Conservation (phyloP, 2,888 invertebrate species). For the Drosophila mimica region DNA sequence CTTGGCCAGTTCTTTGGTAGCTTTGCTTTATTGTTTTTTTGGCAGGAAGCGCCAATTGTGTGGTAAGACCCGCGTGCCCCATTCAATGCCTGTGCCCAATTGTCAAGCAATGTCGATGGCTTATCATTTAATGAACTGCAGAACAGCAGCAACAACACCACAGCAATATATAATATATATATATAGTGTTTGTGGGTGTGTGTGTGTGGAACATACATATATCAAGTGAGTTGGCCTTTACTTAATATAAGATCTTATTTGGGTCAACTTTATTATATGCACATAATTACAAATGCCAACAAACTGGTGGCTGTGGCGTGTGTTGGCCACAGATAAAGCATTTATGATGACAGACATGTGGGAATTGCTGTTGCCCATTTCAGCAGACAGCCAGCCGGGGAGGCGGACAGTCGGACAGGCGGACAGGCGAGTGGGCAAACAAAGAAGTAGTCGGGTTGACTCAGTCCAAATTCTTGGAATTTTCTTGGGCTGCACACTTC, state of each 20-base stretch:
- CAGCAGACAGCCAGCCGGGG: background rate
- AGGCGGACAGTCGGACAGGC: background rate
- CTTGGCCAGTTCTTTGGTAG: background rate
- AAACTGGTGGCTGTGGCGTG: conserved; percentile 36
- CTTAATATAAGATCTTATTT: conserved; percentile 48
- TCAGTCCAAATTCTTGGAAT: conserved; percentile 26
- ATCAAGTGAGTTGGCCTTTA: conserved; percentile 29
- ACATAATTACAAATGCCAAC: conserved; percentile 78
- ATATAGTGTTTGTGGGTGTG: conserved; percentile 1
- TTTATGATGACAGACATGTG: conserved; percentile 76
- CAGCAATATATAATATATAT: conserved; percentile 13
- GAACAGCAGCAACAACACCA: conserved; percentile 35
- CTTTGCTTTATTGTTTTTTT: conserved; percentile 15
- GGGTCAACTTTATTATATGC: conserved; percentile 79
- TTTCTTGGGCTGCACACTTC: conserved; percentile 43
- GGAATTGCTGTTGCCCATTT: conserved; percentile 57
- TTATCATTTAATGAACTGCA: conserved; percentile 79
- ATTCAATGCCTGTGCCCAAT: conserved; percentile 47
- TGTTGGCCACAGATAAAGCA: conserved; percentile 73
- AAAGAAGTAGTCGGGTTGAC: conserved; percentile 29
- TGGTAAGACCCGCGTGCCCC: background rate
- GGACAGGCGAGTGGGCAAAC: conserved; percentile 12
- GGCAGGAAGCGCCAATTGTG: conserved; percentile 28
- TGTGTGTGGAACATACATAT: background rate
- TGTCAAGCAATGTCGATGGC: conserved; percentile 62